Base-by-base conservation (phyloP, 1,140 invertebrate genomes). In the Aphidius ervi region DNA sequence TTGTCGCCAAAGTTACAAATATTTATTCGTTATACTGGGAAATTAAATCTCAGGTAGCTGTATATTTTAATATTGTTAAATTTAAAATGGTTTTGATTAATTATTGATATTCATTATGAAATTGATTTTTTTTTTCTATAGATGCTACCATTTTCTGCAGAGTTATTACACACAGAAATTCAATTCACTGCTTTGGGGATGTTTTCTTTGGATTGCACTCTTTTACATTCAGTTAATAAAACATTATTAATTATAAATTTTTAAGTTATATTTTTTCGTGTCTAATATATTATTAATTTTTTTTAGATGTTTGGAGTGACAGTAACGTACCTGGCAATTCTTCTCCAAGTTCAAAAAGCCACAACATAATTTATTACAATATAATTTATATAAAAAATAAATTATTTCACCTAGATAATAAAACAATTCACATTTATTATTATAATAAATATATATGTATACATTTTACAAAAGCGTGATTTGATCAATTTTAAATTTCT, bases 121-220 rank as follows among this genome's bases (percentile, higher is more conserved):
- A 16, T 16, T 16, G 9, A 37, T 37, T 52, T 10, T 5, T 62
- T n/a, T 37, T 52, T 10, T 5, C 58, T 47, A 41, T 41, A 62
- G 61, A 9, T 62, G 9, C n/a, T 53, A 1, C 16, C 58, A 46
- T 62, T 62, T 39, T 48, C 50, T 6, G 5, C 52, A 16, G 55
- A 57, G 53, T 40, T 62, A 40, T 10, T 58, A 4, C 61, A 62
- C 37, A 43, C 37, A 46, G 52, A 62, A 46, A 7, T 62, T 6
- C 5, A 39, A 9, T 62, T 62, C 42, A 62, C 61, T 16, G 61
- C 61, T 1, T 58, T 42, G 16, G 55, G 56, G 10, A 58, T 62
- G 7, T 62, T 62, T 45, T 40, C 55, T 6, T 50, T 62, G 56
- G 61, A 62, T 58, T 50, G 31, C 5, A 58, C 47, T 46, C 56